Evolutionary conservation across 92 coral and sea anemone genomes (phyloP), one percentile per base, ranked within the genome.

Genomic region (Galaxea fascicularis): DNA sequence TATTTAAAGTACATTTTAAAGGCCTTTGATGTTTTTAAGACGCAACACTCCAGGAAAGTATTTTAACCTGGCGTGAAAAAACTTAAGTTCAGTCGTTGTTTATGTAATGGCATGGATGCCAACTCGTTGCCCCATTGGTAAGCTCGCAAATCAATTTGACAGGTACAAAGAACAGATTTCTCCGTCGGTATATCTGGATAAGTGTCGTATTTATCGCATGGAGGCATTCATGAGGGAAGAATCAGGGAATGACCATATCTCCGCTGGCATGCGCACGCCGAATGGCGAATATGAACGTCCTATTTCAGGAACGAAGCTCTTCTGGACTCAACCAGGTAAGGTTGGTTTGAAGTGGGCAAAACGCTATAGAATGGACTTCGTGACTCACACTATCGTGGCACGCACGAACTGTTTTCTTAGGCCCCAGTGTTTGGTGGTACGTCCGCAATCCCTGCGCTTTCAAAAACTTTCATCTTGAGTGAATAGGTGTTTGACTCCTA

Each of bases 251-350:
- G 97, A 92, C 64, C 92, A 82, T 60, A 84, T 85, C 24, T 93
- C 97, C 18, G 85, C 89, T 9, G 97, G 93, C 29, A 93, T 92
- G 90, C 76, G 87, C 47, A 71, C 64, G 9, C 95, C 97, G 16
- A 83, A 82, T 73, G 95, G 95, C 15, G 71, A 82, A 28, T 73
- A 57, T 78, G 97, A 93, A 71, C 68, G 91, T 20, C 97, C 97
- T 16, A 79, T 93, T 18, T 77, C 76, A 26, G 73, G 51, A 5
- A 63, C 12, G 3, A 87, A 88, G 29, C 91, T 93, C 15, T 93
- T 77, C 73, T 91, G 93, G 93, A 78, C 89, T 20, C 57, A 79
- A 29, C 97, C 97, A 91, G 97, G 97, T 93, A 76, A 1, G 4
- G 9, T 45, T n/a, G 18, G 14, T 30, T 30, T 1, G 12, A 0